These are phyloP conservation scores for Ectropis crepuscularia DNA, from an alignment of 2,888 invertebrate genomes.

Conservation along the genomic window DNA sequence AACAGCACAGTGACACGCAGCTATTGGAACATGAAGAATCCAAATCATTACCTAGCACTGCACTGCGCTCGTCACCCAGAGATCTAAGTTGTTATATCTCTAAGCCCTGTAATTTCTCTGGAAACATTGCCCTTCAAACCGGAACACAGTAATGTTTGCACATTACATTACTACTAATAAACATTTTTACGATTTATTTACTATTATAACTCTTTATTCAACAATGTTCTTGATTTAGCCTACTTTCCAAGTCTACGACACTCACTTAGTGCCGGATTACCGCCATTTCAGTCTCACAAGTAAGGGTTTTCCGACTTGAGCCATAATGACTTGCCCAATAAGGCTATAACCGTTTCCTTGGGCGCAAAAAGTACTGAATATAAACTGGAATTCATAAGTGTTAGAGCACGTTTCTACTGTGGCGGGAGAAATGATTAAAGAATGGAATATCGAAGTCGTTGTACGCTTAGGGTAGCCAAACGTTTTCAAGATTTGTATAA, in stretches of 20 bases:
- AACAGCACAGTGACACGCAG: too few species aligned
- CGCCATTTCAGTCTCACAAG: conserved; percentile 27
- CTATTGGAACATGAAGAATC: too few species aligned
- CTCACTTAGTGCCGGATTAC: conserved; percentile 31
- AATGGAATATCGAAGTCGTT: too few species aligned
- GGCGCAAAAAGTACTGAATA: conserved; percentile 28
- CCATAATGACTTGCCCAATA: conserved; percentile 33
- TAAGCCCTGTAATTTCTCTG: too few species aligned
- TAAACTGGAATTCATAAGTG: conserved; percentile 26
- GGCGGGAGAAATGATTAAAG: background rate
- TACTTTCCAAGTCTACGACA: conserved; percentile 28
- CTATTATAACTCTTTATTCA: conserved; percentile 1
- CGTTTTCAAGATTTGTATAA: too few species aligned
- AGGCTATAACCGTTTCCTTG: conserved; percentile 29
- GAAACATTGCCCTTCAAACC: too few species aligned
- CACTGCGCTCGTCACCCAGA: too few species aligned
- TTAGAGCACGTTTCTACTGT: conserved; percentile 1
- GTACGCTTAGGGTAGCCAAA: too few species aligned
- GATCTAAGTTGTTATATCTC: too few species aligned
- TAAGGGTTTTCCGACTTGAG: conserved; percentile 25
- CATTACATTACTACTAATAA: too few species aligned
- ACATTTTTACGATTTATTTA: background rate
- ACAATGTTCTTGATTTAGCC: conserved; percentile 16
- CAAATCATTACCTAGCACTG: too few species aligned
- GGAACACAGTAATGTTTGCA: too few species aligned